phyloP scores from a whole-genome alignment of 2,888 invertebrate species.

The Cinara cedri region DNA sequence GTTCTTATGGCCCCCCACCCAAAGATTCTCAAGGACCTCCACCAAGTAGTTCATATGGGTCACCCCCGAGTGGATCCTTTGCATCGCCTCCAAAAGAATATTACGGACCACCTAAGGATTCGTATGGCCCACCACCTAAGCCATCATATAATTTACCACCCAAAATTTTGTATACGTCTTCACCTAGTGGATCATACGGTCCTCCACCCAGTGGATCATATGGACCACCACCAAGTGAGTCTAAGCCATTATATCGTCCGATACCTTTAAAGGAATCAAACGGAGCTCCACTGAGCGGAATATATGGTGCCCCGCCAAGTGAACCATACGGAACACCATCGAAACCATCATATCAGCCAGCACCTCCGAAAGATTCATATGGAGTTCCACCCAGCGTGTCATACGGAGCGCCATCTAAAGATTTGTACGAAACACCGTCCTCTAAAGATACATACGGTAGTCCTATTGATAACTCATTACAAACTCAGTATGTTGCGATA shows the following conservation, averaged over 20 bases:
- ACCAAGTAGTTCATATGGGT: slow-evolving; percentile 61
- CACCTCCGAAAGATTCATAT: slow-evolving; percentile 59
- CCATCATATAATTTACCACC: slow-evolving; percentile 61
- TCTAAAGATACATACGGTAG: slow-evolving; percentile 61
- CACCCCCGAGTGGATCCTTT: slow-evolving; percentile 62
- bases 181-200: slow-evolving; percentile 58
- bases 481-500: slow-evolving; percentile 61
- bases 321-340: slow-evolving; percentile 62
- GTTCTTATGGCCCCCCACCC: slow-evolving; percentile 62
- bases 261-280: slow-evolving; percentile 61
- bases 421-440: slow-evolving; percentile 63
- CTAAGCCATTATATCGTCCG: slow-evolving; percentile 60
- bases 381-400: slow-evolving; percentile 61
- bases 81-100: slow-evolving; percentile 62
- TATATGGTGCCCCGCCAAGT: slow-evolving; percentile 63
- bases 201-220: slow-evolving; percentile 61
- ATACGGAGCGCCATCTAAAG: slow-evolving; percentile 62
- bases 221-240: slow-evolving; percentile 62
- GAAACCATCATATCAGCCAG: slow-evolving; percentile 63
- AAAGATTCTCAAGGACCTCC: slow-evolving; percentile 60
- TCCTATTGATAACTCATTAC: slow-evolving; percentile 63
- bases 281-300: slow-evolving; percentile 60
- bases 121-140: slow-evolving; percentile 62
- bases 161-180: slow-evolving; percentile 59
- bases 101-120: slow-evolving; percentile 62